Conservation (phyloP, 2,888 invertebrate genomes). For the Synanthedon andrenaeformis region DNA sequence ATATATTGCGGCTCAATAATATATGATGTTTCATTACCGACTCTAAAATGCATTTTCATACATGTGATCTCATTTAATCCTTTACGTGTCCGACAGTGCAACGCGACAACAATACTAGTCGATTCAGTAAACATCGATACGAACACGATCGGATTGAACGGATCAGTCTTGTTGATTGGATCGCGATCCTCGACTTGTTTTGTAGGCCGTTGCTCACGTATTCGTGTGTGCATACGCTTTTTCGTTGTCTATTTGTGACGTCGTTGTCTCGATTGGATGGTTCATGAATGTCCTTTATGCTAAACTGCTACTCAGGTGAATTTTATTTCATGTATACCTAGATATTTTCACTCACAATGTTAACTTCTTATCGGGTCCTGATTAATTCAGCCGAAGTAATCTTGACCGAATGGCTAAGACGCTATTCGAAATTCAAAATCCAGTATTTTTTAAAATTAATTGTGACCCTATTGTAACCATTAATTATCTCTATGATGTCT, state of each 20-base stretch:
- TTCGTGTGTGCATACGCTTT: background rate
- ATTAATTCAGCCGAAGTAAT: too few species aligned
- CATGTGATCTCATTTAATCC: background rate
- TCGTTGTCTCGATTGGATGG: too few species aligned
- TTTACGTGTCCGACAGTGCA: background rate
- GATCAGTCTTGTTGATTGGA: constrained; percentile 45
- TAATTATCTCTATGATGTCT: too few species aligned
- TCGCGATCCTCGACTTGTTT: constrained; percentile 15
- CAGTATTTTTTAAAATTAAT: too few species aligned
- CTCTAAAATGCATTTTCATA: background rate
- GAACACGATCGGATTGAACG: constrained; percentile 11
- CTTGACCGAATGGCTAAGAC: too few species aligned
- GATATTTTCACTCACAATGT: too few species aligned
- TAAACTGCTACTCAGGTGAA: too few species aligned
- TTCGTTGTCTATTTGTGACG: background rate
- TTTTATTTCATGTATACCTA: too few species aligned
- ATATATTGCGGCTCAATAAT: background rate
- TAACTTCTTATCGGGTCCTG: too few species aligned
- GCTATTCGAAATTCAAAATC: too few species aligned
- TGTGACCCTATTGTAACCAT: too few species aligned
- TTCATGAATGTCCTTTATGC: too few species aligned
- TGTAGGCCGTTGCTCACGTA: background rate
- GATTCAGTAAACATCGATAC: background rate
- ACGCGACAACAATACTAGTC: background rate
- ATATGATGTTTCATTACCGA: background rate